Base-by-base conservation (phyloP, 2,888 invertebrate genomes). In the Allygus modestus region DNA sequence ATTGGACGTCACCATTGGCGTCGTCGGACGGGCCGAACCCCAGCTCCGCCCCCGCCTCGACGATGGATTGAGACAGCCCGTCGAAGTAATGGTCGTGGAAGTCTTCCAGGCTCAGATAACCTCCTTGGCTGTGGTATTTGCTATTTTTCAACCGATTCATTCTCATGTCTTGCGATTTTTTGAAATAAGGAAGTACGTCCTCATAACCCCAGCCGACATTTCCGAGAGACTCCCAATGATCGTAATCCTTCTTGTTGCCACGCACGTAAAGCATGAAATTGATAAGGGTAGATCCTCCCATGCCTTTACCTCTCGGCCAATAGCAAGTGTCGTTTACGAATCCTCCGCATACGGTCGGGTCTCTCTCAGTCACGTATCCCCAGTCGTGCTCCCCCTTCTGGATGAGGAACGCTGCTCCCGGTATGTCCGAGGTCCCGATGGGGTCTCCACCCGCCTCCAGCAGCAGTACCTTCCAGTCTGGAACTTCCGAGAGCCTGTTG, bases 81-180 rank as follows among this genome's bases (percentile, higher is more conserved):
- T 41, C 51, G 0, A 95, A 94, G 9, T 96, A 94, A 65, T 94
- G 92, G 96, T 96, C 96, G 0, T 96, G 95, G 0, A 96, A 92
- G 89, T 96, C 96, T 89, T 96, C 96, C 0, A 97, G 95, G 0
- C 96, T 96, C 43, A 96, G 90, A 89, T 95, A 96, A 0, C 96
- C 96, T 0, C 96, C 96, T 0, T 93, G 93, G 0, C 92, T 91
- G 89, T 97, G 97, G 88, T 96, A 96, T 0, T 91, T 90, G 83
- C 92, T 94, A 85, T 92, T 92, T 0, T 93, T 92, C 77, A 97
- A 89, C 84, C 93, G 92, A 0, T 93, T 92, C 86, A 95, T 95
- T 84, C 92, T 92, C 91, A 94, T 95, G 89, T 96, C 94, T 87
- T 91, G 91, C 0, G 89, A 88, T 85, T 89, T 89, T 82, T 89